These are phyloP conservation scores for Ochropacha duplaris DNA, from an alignment of 2,888 invertebrate genomes.

Conservation along the genomic window DNA sequence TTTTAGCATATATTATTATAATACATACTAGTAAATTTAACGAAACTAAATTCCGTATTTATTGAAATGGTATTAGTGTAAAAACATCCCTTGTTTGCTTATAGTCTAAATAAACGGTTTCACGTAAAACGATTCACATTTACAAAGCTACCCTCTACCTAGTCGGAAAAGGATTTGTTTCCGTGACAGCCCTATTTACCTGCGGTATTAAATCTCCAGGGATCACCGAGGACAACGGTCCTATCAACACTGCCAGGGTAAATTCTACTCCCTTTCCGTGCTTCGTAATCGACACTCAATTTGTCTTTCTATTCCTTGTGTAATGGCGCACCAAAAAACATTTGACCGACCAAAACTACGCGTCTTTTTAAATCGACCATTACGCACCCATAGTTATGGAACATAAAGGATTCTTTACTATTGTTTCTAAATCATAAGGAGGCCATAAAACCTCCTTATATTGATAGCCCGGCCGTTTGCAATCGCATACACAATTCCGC, in stretches of 20 bases:
- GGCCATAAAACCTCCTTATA: constrained; percentile 61
- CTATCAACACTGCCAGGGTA: constrained; percentile 46
- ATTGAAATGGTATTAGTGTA: not conserved
- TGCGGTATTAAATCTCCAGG: constrained; percentile 45
- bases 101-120: not conserved
- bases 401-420: constrained; percentile 53
- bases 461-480: constrained; percentile 62
- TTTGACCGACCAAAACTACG: constrained; percentile 34
- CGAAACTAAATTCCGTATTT: not conserved
- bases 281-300: constrained; percentile 28
- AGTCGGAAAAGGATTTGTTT: constrained; percentile 26
- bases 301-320: constrained; percentile 24
- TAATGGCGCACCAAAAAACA: constrained; percentile 26
- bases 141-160: constrained; percentile 16
- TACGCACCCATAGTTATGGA: constrained; percentile 38
- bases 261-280: constrained; percentile 22
- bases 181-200: constrained; percentile 47
- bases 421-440: constrained; percentile 71
- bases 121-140: constrained; percentile 17
- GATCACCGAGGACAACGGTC: constrained; percentile 39
- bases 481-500: constrained; percentile 58
- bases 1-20: no score
- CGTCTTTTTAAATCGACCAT: constrained; percentile 20
- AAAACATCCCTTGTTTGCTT: not conserved
- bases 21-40: not conserved